These are phyloP conservation scores for Drosophila meridionalis DNA, from an alignment of 2,888 invertebrate genomes.

Conservation along the genomic window DNA sequence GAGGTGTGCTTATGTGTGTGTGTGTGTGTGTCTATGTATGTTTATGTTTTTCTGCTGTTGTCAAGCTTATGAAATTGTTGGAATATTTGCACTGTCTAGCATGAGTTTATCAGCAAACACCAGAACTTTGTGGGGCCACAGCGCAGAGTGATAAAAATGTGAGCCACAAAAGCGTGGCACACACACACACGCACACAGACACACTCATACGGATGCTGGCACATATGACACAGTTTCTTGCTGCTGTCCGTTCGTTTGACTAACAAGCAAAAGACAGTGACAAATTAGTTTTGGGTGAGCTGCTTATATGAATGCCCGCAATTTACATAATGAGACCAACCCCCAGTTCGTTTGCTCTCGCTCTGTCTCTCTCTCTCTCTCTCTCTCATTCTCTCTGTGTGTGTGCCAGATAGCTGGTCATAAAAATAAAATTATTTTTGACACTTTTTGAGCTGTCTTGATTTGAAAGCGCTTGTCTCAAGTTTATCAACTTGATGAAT, in stretches of 20 bases:
- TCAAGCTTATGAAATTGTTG: conserved; percentile 73
- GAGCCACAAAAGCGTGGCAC: conserved; percentile 70
- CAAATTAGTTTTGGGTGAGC: conserved; percentile 80
- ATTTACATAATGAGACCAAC: conserved; percentile 76
- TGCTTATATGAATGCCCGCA: conserved; percentile 79
- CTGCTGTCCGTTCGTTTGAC: conserved; percentile 64
- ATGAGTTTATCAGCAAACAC: conserved; percentile 67
- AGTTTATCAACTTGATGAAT: conserved; percentile 64
- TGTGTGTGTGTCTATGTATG: conserved; percentile 2
- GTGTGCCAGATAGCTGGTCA: conserved; percentile 42
- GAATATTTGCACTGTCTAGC: conserved; percentile 52
- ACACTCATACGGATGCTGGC: not conserved
- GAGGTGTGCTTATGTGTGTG: conserved; percentile 4
- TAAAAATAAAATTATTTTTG: conserved; percentile 72
- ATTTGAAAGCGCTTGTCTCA: conserved; percentile 53
- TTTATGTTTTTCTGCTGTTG: conserved; percentile 13
- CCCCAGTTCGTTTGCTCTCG: conserved; percentile 14
- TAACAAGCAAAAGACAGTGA: conserved; percentile 81
- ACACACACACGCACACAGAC: conserved; percentile 11
- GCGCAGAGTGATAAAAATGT: conserved; percentile 76
- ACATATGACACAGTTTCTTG: conserved; percentile 35
- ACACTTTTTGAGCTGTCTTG: conserved; percentile 67
- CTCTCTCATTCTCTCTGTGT: conserved; percentile 9
- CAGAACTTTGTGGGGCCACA: conserved; percentile 34
- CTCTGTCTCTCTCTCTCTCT: not conserved